Percentiles rank a stretch among this genome's conserved stretches.
phyloP scores from a whole-genome alignment of 2,888 invertebrate genomes.

The Graphium colonna region DNA sequence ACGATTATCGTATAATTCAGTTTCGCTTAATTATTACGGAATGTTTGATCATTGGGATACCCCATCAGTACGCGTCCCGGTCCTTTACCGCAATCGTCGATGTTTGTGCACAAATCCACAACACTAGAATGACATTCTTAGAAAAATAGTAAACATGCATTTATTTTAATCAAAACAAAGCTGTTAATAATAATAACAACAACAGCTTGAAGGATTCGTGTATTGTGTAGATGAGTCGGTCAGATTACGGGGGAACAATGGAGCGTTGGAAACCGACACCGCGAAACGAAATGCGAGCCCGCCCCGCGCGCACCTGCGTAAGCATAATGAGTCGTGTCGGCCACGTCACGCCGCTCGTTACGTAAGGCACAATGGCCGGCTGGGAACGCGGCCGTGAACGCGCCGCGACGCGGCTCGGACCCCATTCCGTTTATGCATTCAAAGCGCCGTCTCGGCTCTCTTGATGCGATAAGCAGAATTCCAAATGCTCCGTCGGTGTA shows the following conservation, averaged over 20 bases:
- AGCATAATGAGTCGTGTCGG: conserved; percentile 46
- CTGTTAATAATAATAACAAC: conserved; percentile 27
- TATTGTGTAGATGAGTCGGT: conserved; percentile 35
- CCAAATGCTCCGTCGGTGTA: conserved; percentile 54
- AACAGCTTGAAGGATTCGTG: conserved; percentile 9
- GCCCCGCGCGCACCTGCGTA: conserved; percentile 52
- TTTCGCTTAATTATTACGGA: too few relatives aligned
- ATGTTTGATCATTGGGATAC: too few relatives aligned
- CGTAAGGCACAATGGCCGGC: conserved; percentile 73
- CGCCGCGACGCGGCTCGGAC: too few relatives aligned
- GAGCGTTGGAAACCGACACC: conserved; percentile 59
- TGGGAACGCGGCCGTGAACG: conserved; percentile 70
- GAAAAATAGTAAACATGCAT: background rate
- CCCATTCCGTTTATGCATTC: conserved; percentile 59
- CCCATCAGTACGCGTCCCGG: too few relatives aligned
- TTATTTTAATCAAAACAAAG: background rate
- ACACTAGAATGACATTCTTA: too few relatives aligned
- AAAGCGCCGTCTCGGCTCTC: conserved; percentile 55
- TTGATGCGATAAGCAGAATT: conserved; percentile 61
- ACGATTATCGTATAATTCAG: too few relatives aligned
- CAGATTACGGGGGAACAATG: conserved; percentile 57
- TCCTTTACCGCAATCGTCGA: too few relatives aligned
- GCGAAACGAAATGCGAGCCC: conserved; percentile 46
- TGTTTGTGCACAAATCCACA: too few relatives aligned
- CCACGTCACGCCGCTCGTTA: conserved; percentile 55